phyloP scores from a whole-genome alignment of 2,113 vertebrate species.

The Rhodinocichla rosea region DNA sequence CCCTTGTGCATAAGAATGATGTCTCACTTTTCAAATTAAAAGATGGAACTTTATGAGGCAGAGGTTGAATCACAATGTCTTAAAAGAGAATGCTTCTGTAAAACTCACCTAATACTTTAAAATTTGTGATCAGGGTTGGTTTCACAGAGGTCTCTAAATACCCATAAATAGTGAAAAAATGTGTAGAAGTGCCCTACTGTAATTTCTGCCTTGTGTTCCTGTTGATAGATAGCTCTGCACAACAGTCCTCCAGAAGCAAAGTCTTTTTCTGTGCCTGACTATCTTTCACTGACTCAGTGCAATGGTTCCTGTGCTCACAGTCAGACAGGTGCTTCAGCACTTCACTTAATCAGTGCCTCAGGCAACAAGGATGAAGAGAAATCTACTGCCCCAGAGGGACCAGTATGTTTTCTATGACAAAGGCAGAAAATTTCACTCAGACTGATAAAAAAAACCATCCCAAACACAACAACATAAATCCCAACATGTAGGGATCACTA shows the following conservation, averaged over 20 bases:
- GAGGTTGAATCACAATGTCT: neutral
- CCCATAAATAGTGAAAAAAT: neutral
- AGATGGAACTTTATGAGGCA: neutral
- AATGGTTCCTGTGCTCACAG: neutral
- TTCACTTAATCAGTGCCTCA: neutral
- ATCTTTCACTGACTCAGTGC: neutral
- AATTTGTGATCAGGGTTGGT: neutral
- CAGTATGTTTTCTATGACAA: neutral
- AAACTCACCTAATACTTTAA: neutral
- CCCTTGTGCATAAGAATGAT: neutral
- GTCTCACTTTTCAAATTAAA: neutral
- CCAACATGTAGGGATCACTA: rapidly evolving
- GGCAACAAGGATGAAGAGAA: neutral
- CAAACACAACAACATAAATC: neutral
- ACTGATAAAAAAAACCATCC: neutral
- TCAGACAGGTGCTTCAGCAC: neutral
- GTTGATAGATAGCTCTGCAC: neutral
- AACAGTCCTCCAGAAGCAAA: neutral
- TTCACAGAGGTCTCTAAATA: neutral
- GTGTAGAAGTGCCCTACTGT: neutral
- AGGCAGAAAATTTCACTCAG: neutral
- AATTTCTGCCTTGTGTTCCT: neutral
- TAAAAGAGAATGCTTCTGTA: neutral
- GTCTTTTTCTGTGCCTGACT: neutral
- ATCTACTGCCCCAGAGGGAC: neutral